A percentile compares a stretch with the other conserved stretches of the same genome.
phyloP scores from a whole-genome alignment of 1,140 invertebrate genomes.

The Catajapyx aquilonaris region DNA sequence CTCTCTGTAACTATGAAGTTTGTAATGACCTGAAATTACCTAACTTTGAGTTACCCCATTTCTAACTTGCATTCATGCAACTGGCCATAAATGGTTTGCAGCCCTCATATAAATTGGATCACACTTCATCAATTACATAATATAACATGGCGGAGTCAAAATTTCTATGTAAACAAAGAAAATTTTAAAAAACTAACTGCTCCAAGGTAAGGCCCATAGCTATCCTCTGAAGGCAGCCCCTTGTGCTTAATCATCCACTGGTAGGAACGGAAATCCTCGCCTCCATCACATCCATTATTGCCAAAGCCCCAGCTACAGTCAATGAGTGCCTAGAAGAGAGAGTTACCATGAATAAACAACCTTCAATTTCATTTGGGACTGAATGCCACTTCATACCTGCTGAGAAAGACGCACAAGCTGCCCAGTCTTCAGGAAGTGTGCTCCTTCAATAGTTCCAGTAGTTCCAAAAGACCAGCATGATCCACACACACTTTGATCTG shows the following conservation, averaged over 20 bases:
- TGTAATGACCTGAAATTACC: too few species aligned
- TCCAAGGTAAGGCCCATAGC: constrained; percentile 75
- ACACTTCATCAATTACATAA: too few species aligned
- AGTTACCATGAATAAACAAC: too few species aligned
- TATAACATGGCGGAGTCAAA: too few species aligned
- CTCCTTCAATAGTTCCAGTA: constrained; percentile 78
- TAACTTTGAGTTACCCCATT: too few species aligned
- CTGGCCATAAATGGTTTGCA: too few species aligned
- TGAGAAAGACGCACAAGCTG: constrained; percentile 64
- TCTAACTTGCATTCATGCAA: too few species aligned
- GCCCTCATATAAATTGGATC: too few species aligned
- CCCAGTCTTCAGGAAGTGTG: constrained; percentile 64
- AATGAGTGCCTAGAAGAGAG: constrained; percentile 45
- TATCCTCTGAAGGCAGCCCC: constrained; percentile 68
- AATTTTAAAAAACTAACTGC: constrained; percentile 33
- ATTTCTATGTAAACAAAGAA: too few species aligned
- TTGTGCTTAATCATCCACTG: constrained; percentile 82
- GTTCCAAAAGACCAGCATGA: constrained; percentile 95
- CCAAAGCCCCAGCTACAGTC: constrained; percentile 93
- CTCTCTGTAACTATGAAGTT: too few species aligned
- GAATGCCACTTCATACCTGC: constrained; percentile 26
- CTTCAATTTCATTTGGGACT: not conserved
- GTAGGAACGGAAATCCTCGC: constrained; percentile 78
- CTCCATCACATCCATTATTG: constrained; percentile 93
- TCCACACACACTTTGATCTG: constrained; percentile 87